phyloP scores from a whole-genome alignment of 2,888 invertebrate genomes.

The Strigamia crassipes region DNA sequence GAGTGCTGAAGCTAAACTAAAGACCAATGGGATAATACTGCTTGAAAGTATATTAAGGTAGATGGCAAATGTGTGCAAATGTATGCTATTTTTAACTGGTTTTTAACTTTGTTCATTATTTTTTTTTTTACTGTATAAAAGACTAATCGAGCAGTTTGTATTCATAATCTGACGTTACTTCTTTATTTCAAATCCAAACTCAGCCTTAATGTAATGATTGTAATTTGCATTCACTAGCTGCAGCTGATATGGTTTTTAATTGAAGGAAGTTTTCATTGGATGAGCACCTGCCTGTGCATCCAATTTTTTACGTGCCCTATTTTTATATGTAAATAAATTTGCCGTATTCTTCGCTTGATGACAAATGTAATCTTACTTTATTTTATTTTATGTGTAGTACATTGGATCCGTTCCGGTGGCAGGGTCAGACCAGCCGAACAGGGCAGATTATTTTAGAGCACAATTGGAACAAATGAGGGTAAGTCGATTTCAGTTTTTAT shows the following conservation, averaged over 20 bases:
- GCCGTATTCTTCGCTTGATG: not conserved
- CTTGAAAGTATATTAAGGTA: not conserved
- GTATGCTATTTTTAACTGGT: not conserved
- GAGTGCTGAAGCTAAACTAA: too few relatives aligned
- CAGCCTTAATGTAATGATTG: conserved; percentile 17
- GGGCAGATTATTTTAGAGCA: conserved; percentile 69
- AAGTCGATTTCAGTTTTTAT: not conserved
- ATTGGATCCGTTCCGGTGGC: conserved; percentile 78
- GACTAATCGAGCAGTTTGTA: conserved; percentile 3
- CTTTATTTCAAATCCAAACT: conserved; percentile 8
- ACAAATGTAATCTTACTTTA: not conserved
- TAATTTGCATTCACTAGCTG: conserved; percentile 29
- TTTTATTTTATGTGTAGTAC: conserved; percentile 56
- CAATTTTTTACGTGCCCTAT: conserved; percentile 17
- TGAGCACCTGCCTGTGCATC: conserved; percentile 19
- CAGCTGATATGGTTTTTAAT: conserved; percentile 29
- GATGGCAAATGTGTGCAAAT: not conserved
- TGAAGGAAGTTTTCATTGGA: not conserved
- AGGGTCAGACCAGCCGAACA: conserved; percentile 69
- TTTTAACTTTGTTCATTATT: conserved; percentile 30
- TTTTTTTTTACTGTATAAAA: not conserved
- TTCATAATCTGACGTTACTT: conserved; percentile 18
- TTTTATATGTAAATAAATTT: conserved; percentile 2
- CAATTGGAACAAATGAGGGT: conserved; percentile 54
- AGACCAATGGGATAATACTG: not conserved